Conservation (phyloP, 2,888 invertebrate species). For the Acanthosepion esculentum region DNA sequence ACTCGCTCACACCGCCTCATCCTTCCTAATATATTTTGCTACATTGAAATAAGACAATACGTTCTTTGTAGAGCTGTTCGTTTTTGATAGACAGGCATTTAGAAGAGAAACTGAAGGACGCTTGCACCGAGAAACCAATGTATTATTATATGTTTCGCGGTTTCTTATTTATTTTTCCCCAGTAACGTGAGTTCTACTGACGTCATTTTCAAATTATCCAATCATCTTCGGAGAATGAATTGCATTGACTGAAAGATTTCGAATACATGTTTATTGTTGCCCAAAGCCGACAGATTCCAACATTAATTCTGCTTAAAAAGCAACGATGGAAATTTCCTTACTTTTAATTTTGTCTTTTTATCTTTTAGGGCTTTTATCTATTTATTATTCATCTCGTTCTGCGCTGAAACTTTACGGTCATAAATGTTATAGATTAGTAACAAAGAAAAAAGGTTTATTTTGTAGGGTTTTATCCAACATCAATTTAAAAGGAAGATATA, state of each 20-base stretch:
- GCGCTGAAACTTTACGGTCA: background rate
- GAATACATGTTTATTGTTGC: slow-evolving; percentile 15
- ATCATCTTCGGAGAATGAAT: background rate
- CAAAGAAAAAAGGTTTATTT: background rate
- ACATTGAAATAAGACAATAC: too few species aligned
- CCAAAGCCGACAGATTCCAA: background rate
- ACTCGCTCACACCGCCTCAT: too few species aligned
- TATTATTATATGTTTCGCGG: too few species aligned
- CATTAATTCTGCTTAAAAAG: background rate
- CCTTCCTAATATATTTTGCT: too few species aligned
- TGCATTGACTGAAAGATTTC: background rate
- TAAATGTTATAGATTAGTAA: background rate
- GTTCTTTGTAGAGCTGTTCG: too few species aligned
- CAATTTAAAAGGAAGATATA: background rate
- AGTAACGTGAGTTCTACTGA: background rate
- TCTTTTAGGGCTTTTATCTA: background rate
- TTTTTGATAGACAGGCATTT: too few species aligned
- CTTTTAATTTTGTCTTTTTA: background rate
- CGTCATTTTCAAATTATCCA: background rate
- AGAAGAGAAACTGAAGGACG: too few species aligned
- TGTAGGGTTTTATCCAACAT: background rate
- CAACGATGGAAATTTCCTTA: background rate
- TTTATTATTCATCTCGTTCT: background rate
- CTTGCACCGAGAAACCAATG: too few species aligned
- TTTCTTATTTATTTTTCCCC: background rate